These are phyloP conservation scores for Hystrix brachyura DNA, from an alignment of 2,113 vertebrate genomes.

Conservation along the genomic window DNA sequence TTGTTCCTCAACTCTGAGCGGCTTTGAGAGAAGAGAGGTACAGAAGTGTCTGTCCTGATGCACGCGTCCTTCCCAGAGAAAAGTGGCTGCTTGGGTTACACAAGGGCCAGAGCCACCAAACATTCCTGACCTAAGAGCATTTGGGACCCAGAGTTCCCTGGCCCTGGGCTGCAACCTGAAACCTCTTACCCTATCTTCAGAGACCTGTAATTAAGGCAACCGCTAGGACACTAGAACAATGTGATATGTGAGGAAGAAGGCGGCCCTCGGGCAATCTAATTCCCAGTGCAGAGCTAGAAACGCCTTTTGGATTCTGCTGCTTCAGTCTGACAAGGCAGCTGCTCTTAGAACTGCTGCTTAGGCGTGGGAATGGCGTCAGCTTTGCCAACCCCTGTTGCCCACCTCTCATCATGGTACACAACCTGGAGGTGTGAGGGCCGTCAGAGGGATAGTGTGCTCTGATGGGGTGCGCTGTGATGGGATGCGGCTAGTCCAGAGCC, in stretches of 20 bases:
- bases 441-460: neutral
- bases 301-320: neutral
- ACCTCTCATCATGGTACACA: neutral
- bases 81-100: neutral
- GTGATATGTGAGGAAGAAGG: neutral
- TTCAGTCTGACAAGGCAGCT: neutral
- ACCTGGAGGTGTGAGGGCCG: no score
- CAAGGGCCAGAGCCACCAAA: neutral
- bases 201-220: neutral
- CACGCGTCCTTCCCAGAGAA: neutral
- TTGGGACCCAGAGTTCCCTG: neutral
- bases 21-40: neutral
- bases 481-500: neutral
- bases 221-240: neutral
- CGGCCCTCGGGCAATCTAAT: neutral
- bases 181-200: neutral
- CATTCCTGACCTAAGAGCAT: neutral
- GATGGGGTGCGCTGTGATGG: neutral
- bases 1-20: neutral
- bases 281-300: neutral
- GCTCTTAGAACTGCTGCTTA: neutral
- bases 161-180: neutral
- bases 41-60: fast-evolving
- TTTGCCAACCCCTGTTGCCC: neutral
- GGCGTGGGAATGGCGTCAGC: neutral